These are phyloP conservation scores for Bombus cullumanus DNA, from an alignment of 1,140 invertebrate genomes.

Conservation along the genomic window DNA sequence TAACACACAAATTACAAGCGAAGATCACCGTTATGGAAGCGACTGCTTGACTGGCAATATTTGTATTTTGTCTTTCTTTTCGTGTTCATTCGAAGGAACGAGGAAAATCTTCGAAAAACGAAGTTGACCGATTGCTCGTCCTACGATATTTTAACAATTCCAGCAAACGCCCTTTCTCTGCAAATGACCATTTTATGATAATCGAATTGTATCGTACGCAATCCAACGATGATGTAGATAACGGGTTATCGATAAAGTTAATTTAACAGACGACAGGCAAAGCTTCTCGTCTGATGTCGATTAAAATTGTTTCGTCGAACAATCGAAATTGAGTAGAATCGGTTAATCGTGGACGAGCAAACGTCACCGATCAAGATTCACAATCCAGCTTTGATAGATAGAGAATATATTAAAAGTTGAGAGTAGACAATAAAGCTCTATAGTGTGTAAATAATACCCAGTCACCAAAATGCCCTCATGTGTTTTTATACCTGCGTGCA, in stretches of 20 bases:
- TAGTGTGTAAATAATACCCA: slow-evolving; percentile 47
- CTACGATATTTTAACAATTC: neutral
- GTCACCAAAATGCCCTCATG: slow-evolving; percentile 58
- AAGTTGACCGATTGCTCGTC: slow-evolving; percentile 47
- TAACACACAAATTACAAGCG: slow-evolving; percentile 61
- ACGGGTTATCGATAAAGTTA: neutral
- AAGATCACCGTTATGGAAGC: slow-evolving; percentile 57
- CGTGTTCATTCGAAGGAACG: slow-evolving; percentile 31
- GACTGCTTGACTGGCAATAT: slow-evolving; percentile 42
- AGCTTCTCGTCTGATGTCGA: no score
- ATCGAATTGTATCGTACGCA: no score
- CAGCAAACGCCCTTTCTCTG: no score
- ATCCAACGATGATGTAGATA: neutral
- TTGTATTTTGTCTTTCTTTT: neutral
- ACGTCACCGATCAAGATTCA: slow-evolving; percentile 41
- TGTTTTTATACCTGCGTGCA: slow-evolving; percentile 61
- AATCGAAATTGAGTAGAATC: neutral
- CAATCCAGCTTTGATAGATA: slow-evolving; percentile 37
- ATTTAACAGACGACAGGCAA: neutral
- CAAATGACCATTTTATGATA: no score
- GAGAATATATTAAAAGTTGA: slow-evolving; percentile 23
- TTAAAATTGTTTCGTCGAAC: neutral
- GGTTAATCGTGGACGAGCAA: slow-evolving; percentile 48
- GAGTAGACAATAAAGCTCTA: slow-evolving; percentile 57
- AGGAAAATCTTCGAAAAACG: slow-evolving; percentile 42